Percentiles rank a stretch among this genome's conserved stretches.
Evolutionary conservation across 2,797 vertebrate genomes (phyloP).

Genomic region (Alca torda): DNA sequence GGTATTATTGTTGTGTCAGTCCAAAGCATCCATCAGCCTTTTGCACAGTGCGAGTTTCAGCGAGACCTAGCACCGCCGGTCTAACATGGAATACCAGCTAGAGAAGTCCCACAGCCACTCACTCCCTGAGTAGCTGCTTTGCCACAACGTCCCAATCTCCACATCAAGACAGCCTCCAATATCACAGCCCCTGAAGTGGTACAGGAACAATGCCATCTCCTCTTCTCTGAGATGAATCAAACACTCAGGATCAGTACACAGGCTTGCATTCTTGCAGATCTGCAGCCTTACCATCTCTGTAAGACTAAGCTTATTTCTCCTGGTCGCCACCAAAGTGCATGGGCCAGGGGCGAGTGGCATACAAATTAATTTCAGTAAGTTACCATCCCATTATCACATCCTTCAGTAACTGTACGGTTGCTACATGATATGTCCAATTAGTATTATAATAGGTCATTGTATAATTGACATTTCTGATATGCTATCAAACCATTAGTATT

Average conservation of each 20-base stretch:
- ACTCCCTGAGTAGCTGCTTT: neutral
- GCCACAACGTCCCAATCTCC: neutral
- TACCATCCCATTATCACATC: neutral
- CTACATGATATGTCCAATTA: neutral
- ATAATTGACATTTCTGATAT: neutral
- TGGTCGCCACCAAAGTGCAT: neutral
- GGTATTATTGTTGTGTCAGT: neutral
- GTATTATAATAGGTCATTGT: neutral
- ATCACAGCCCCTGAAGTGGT: neutral
- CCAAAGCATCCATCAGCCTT: constrained; percentile 1
- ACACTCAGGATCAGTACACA: neutral
- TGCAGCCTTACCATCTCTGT: neutral
- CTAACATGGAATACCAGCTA: neutral
- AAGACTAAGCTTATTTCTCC: neutral
- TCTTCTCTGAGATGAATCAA: neutral
- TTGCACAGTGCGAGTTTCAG: neutral
- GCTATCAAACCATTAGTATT: neutral
- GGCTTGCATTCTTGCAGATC: neutral
- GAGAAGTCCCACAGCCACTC: neutral
- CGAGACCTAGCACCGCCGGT: neutral
- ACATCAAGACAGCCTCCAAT: neutral
- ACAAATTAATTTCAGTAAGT: neutral
- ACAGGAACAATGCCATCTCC: neutral
- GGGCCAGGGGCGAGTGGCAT: neutral
- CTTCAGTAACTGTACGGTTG: neutral